Evolutionary conservation across 2,888 invertebrate species (phyloP), one percentile per base, ranked within the genome.

Genomic region (Sesamia inferens): DNA sequence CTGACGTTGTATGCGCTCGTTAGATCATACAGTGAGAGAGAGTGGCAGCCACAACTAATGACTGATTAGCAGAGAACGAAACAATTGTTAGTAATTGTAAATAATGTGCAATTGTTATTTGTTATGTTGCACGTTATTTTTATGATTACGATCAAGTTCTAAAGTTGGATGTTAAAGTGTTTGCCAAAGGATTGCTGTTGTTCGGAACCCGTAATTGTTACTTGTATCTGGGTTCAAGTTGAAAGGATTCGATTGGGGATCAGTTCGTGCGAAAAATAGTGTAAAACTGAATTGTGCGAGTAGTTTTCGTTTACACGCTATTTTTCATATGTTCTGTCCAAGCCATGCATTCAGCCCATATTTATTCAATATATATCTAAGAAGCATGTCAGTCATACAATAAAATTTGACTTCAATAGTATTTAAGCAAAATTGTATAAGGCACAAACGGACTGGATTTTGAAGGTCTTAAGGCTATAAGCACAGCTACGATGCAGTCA

Each of bases 161-260:
- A 24, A 47, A 7, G 48, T 22, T 24, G 7, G 3, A n/a, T 54
- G 47, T 68, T 62, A 31, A 19, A 19, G 10, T 14, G 10, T 22
- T 42, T 31, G 51, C 39, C 59, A 44, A 24, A 2, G 3, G 54
- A 16, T 55, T 55, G 61, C 44, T 66, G 65, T 62, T 74, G 0
- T 59, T 68, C 22, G 54, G 71, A 79, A 71, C 66, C 58, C 71
- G 8, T 55, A 2, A 42, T 62, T 76, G 66, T 79, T 79, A 5
- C 0, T 62, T 19, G 71, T 79, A 3, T 0, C 16, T 5, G 57
- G 71, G 68, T 71, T 79, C 48, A n/a, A n/a, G 48, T 2, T 0
- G n/a, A 58, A 39, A 16, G 19, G 16, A 31, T 57, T 19, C 5
- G 44, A 61, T 55, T 51, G 59, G 55, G 69, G 71, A 72, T 67